Conservation (phyloP, 2,888 invertebrate genomes). For the Apoda limacodes region DNA sequence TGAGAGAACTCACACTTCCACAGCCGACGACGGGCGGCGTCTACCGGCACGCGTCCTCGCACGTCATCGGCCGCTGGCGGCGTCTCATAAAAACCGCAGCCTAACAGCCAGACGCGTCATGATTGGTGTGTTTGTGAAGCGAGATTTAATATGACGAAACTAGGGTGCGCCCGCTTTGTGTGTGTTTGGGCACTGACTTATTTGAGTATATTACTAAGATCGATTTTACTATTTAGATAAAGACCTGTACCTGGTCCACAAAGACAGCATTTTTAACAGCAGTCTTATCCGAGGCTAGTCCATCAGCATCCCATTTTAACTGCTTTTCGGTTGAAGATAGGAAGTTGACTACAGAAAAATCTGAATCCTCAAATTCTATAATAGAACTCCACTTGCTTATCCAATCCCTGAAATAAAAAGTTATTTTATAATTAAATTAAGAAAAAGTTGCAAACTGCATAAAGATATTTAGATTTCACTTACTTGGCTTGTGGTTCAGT, state of each 20-base stretch:
- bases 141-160: too few relatives aligned
- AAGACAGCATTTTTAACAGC: constrained; percentile 86
- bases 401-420: constrained; percentile 32
- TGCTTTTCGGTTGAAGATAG: constrained; percentile 70
- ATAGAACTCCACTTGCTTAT: constrained; percentile 59
- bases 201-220: background rate
- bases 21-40: too few relatives aligned
- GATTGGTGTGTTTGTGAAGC: too few relatives aligned
- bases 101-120: too few relatives aligned
- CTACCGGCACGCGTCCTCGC: too few relatives aligned
- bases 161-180: too few relatives aligned
- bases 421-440: background rate
- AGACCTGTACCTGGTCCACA: constrained; percentile 76
- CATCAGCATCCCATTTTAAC: constrained; percentile 87
- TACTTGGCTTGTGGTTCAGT: constrained; percentile 77
- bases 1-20: too few relatives aligned
- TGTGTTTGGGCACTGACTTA: background rate
- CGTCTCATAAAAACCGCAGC: too few relatives aligned
- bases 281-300: constrained; percentile 81
- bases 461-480: constrained; percentile 2
- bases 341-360: constrained; percentile 53
- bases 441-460: background rate
- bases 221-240: too few relatives aligned
- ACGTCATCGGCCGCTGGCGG: too few relatives aligned
- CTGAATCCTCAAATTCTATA: constrained; percentile 43